These are phyloP conservation scores for Melanotaenia parkinsoni DNA, from an alignment of 2,797 vertebrate genomes.

Conservation along the genomic window DNA sequence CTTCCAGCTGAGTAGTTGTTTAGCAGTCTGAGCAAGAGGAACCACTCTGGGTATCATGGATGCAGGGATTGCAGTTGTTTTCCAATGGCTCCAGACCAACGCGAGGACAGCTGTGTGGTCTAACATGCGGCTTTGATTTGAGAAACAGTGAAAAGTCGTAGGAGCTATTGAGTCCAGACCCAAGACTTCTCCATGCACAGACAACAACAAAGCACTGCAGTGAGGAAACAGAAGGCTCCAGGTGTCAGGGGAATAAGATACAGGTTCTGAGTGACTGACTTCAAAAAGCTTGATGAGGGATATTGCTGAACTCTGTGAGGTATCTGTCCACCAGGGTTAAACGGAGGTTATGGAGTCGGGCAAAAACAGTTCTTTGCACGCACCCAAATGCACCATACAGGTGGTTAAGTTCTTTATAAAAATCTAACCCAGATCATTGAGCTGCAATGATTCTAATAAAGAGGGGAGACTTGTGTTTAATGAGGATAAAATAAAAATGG, in stretches of 20 bases:
- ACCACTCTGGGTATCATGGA: conserved; percentile 40
- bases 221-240: conserved; percentile 67
- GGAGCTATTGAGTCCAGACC: conserved; percentile 61
- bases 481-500: conserved; percentile 29
- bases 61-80: conserved; percentile 60
- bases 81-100: conserved; percentile 52
- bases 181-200: conserved; percentile 49
- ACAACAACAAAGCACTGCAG: conserved; percentile 65
- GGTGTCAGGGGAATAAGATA: conserved; percentile 64
- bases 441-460: conserved; percentile 49
- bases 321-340: conserved; percentile 65
- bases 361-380: conserved; percentile 71
- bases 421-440: conserved; percentile 45
- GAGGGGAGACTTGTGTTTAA: conserved; percentile 54
- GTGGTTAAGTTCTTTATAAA: conserved; percentile 48
- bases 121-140: conserved; percentile 74
- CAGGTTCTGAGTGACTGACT: conserved; percentile 52
- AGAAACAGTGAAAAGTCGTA: conserved; percentile 68
- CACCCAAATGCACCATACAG: conserved; percentile 54
- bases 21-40: conserved; percentile 33
- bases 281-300: conserved; percentile 53
- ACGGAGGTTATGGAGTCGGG: conserved; percentile 45
- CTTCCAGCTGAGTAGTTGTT: conserved; percentile 38
- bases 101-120: conserved; percentile 74
- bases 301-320: conserved; percentile 61